Percentiles rank a stretch among this genome's conserved stretches.
phyloP scores from a whole-genome alignment of 2,113 vertebrate genomes.

The Ondatra zibethicus region DNA sequence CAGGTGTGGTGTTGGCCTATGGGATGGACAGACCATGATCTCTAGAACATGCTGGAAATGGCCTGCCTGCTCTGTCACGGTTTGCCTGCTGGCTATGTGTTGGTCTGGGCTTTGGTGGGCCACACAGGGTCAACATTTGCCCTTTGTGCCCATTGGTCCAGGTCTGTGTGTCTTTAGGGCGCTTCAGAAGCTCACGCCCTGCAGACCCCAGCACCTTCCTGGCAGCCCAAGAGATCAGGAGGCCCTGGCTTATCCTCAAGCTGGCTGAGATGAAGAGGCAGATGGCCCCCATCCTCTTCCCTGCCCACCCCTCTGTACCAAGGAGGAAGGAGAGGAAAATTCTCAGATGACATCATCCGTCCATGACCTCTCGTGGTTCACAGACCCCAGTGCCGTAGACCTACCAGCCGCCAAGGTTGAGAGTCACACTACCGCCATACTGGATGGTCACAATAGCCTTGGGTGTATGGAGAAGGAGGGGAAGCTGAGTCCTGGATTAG shows the following conservation, averaged over 20 bases:
- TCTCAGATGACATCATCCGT: background rate
- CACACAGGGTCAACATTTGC: background rate
- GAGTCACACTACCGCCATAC: background rate
- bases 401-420: slow-evolving; percentile 7
- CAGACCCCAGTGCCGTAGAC: background rate
- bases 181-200: background rate
- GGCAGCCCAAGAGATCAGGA: background rate
- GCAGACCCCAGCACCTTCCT: background rate
- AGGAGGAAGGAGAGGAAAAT: background rate
- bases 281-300: background rate
- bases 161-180: background rate
- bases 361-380: background rate
- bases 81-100: background rate
- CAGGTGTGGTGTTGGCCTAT: background rate
- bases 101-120: background rate
- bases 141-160: background rate
- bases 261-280: background rate
- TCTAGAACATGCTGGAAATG: background rate
- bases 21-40: background rate
- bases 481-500: background rate
- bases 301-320: background rate
- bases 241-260: background rate
- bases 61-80: background rate
- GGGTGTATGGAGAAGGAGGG: background rate
- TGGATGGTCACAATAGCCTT: background rate